Evolutionary conservation across 2,888 invertebrate species (phyloP), one percentile per base, ranked within the genome.

Genomic region (Gymnosoma rotundatum): DNA sequence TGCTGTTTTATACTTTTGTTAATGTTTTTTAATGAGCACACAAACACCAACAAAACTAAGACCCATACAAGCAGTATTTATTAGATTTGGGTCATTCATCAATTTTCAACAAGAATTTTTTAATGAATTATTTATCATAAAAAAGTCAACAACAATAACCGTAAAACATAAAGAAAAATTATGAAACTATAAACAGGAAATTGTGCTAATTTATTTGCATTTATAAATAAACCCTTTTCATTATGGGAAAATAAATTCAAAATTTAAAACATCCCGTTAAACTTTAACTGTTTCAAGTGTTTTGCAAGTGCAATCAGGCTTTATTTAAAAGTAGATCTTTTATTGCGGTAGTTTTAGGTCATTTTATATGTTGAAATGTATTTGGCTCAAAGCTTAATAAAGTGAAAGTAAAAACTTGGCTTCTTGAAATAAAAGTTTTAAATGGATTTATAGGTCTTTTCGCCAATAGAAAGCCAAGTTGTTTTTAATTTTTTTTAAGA

Each of bases 81-180:
- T 78, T 78, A 56, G 58, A 84, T 80, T 84, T 63, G 78, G 83
- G 80, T 69, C 78, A 80, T 74, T 78, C 73, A 78, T 84, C 80
- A 84, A 78, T 84, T 80, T 52, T 18, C 60, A 66, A 76, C 63
- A 78, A 69, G 76, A 42, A 42, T 56, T 67, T 32, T 74, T 36
- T 38, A 75, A 69, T 72, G 42, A 73, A 66, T 56, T 63, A 56
- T 81, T 63, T 60, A 73, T 32, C 32, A 66, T 6, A 72, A 45
- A 45, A 25, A 72, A 63, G 9, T n/a, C 4, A 56, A 64, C 50
- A 48, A 12, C 16, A 58, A 25, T n/a, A 12, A 42, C 1, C 0
- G 1, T 3, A 61, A 16, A 52, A 52, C 12, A 54, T 9, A 48
- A 21, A 50, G 16, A 8, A 32, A 42, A 20, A 12, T 14, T 60